Conservation (phyloP, 2,888 invertebrate species). For the Tinea semifulvella region DNA sequence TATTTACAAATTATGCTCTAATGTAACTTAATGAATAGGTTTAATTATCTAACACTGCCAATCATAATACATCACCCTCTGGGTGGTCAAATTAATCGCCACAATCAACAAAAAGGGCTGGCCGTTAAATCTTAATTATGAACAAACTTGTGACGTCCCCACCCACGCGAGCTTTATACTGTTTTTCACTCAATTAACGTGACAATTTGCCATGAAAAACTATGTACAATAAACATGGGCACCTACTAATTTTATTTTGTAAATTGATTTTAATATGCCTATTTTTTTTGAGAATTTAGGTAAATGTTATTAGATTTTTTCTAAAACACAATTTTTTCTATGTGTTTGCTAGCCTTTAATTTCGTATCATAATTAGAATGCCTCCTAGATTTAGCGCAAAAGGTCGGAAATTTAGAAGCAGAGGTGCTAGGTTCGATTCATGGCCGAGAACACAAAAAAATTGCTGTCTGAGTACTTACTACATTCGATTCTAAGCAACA, state of each 20-base stretch:
- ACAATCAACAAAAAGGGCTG: slow-evolving; percentile 30
- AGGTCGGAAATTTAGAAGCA: too few species aligned
- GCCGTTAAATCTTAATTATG: slow-evolving; percentile 49
- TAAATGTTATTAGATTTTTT: too few species aligned
- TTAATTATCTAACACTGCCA: slow-evolving; percentile 4
- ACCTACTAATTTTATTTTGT: background rate
- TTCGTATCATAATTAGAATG: too few species aligned
- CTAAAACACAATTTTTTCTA: too few species aligned
- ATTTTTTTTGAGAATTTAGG: too few species aligned
- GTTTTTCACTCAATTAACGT: slow-evolving; percentile 8
- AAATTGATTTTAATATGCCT: background rate
- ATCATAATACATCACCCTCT: background rate
- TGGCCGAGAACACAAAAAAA: too few species aligned
- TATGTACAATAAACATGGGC: slow-evolving; percentile 1
- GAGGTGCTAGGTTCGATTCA: too few species aligned
- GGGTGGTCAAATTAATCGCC: slow-evolving; percentile 31
- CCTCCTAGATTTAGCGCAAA: too few species aligned
- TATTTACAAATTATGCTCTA: slow-evolving; percentile 2
- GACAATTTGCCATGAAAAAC: slow-evolving; percentile 4
- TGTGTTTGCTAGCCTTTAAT: too few species aligned
- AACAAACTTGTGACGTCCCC: slow-evolving; percentile 34
- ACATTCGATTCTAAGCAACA: too few species aligned
- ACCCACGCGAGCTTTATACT: slow-evolving; percentile 4
- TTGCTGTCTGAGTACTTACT: too few species aligned
- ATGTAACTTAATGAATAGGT: slow-evolving; percentile 8